Conservation (phyloP, 2,888 invertebrate genomes). For the Sisyra nigra region DNA sequence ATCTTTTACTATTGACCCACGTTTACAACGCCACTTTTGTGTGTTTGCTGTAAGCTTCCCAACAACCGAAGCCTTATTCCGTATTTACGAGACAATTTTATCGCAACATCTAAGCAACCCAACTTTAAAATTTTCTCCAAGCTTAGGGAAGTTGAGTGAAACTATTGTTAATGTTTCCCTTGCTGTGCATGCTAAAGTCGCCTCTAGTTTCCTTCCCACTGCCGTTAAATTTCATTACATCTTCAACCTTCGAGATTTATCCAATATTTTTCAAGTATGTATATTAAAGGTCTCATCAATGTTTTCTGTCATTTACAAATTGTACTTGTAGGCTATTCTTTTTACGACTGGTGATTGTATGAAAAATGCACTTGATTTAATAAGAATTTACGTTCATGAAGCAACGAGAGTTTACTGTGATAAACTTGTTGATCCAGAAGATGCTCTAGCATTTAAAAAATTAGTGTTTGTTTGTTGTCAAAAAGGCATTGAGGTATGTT, state of each 20-base stretch:
- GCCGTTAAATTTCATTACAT: constrained; percentile 91
- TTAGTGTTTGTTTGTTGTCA: constrained; percentile 58
- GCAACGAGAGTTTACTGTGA: constrained; percentile 82
- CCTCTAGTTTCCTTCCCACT: constrained; percentile 71
- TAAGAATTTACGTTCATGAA: constrained; percentile 83
- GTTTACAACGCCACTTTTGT: constrained; percentile 76
- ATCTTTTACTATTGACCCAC: constrained; percentile 82
- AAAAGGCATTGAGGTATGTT: constrained; percentile 51
- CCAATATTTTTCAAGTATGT: constrained; percentile 80
- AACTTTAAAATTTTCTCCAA: constrained; percentile 44
- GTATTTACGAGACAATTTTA: constrained; percentile 74
- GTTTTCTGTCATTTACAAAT: constrained; percentile 1
- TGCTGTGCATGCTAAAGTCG: constrained; percentile 57
- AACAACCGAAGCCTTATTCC: constrained; percentile 58
- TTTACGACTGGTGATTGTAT: constrained; percentile 66
- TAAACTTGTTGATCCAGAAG: constrained; percentile 69
- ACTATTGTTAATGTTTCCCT: constrained; percentile 56
- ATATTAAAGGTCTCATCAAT: constrained; percentile 3
- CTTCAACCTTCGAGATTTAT: constrained; percentile 82
- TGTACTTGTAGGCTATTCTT: constrained; percentile 54
- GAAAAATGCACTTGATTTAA: constrained; percentile 48
- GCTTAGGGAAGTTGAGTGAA: constrained; percentile 40
- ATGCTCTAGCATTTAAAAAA: constrained; percentile 57
- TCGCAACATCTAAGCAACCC: constrained; percentile 54
- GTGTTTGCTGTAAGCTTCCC: constrained; percentile 83